phyloP scores from a whole-genome alignment of 2,888 invertebrate genomes.

The Bedellia somnulentella region DNA sequence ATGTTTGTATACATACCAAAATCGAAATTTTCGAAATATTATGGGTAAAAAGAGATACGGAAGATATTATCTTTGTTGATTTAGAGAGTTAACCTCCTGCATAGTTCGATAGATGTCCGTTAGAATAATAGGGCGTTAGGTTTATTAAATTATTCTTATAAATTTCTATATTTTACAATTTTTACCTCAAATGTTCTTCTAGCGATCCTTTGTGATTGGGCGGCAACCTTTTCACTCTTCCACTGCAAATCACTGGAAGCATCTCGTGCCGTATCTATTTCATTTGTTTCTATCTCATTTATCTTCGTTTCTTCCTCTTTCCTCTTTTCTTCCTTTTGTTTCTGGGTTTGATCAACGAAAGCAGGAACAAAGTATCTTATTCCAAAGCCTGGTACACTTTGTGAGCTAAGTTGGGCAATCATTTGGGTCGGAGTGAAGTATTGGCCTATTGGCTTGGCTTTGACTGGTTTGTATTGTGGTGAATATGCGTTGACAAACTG shows the following conservation, averaged over 20 bases:
- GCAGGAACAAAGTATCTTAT: constrained; percentile 39
- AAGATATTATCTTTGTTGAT: too few species aligned
- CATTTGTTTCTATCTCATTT: constrained; percentile 34
- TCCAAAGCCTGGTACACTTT: constrained; percentile 39
- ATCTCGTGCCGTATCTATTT: constrained; percentile 18
- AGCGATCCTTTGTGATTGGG: constrained; percentile 22
- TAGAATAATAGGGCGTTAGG: too few species aligned
- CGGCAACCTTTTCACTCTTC: constrained; percentile 40
- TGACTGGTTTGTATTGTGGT: constrained; percentile 22
- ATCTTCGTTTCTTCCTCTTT: constrained; percentile 34
- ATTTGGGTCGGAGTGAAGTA: constrained; percentile 30
- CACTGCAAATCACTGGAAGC: constrained; percentile 32
- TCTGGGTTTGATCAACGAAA: constrained; percentile 17
- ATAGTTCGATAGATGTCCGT: too few species aligned
- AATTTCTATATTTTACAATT: too few species aligned
- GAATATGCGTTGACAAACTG: constrained; percentile 42
- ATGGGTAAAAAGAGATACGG: too few species aligned
- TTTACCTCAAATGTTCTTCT: constrained; percentile 18
- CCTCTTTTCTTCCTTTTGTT: constrained; percentile 16
- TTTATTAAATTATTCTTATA: too few species aligned
- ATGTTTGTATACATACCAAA: too few species aligned
- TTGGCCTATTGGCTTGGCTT: constrained; percentile 17
- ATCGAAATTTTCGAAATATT: too few species aligned
- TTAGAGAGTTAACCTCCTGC: too few species aligned
- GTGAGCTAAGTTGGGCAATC: constrained; percentile 23